Evolutionary conservation across 2,888 invertebrate species (phyloP).

Genomic region (Incurvaria masculella): DNA sequence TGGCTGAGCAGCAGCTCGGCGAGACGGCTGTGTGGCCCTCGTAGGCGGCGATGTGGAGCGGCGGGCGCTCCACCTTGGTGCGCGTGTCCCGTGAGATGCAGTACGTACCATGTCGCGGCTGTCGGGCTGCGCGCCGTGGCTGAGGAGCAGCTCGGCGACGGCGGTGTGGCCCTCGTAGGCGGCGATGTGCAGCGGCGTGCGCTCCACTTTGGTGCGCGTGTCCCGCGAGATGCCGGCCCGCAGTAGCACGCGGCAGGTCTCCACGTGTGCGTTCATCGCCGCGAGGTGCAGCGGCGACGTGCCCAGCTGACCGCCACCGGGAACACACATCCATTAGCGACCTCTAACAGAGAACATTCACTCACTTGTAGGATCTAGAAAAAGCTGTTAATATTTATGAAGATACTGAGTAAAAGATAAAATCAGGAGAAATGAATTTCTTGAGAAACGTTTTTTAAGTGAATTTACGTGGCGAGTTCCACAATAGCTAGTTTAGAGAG

Average conservation of each 20-base stretch:
- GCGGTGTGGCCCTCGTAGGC: slow-evolving; percentile 72
- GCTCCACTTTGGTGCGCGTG: slow-evolving; percentile 79
- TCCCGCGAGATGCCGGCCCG: slow-evolving; percentile 75
- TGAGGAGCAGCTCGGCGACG: slow-evolving; percentile 64
- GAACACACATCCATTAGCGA: no score
- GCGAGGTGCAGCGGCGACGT: slow-evolving; percentile 79
- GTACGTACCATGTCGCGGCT: slow-evolving; percentile 70
- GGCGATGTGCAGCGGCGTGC: slow-evolving; percentile 79
- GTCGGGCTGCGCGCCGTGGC: slow-evolving; percentile 69
- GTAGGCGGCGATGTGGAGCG: slow-evolving; percentile 84
- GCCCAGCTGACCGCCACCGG: no score
- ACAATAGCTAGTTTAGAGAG: no score
- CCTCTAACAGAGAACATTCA: no score
- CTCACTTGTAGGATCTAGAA: no score
- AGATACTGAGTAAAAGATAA: no score
- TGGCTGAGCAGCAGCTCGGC: slow-evolving; percentile 60
- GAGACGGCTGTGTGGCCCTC: slow-evolving; percentile 79
- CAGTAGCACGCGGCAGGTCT: slow-evolving; percentile 71
- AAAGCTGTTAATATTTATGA: no score
- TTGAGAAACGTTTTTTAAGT: no score
- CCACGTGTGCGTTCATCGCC: slow-evolving; percentile 69
- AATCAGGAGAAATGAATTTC: no score
- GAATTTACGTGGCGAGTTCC: no score
- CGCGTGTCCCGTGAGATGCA: background rate
- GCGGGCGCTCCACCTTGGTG: slow-evolving; percentile 66